These are phyloP conservation scores for Parambassis ranga DNA, from an alignment of 2,797 vertebrate genomes.

Conservation along the genomic window DNA sequence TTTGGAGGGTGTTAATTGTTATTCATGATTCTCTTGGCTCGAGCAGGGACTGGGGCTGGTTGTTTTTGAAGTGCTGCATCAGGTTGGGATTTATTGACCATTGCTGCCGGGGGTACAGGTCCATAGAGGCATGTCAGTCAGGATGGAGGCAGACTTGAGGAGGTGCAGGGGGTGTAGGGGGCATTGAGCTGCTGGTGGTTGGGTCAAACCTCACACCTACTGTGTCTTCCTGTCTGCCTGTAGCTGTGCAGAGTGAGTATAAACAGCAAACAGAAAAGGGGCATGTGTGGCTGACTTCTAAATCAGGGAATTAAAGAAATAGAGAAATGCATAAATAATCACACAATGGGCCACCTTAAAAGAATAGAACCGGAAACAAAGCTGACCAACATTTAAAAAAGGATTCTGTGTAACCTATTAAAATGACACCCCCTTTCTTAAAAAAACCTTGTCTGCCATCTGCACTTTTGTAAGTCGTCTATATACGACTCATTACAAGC, in stretches of 20 bases:
- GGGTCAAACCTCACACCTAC: slow-evolving; percentile 30
- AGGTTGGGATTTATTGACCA: slow-evolving; percentile 66
- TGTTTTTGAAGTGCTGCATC: slow-evolving; percentile 69
- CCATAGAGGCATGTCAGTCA: slow-evolving; percentile 48
- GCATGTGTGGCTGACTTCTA: slow-evolving; percentile 1
- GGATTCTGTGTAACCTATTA: not conserved
- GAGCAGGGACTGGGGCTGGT: slow-evolving; percentile 27
- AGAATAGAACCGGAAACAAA: not conserved
- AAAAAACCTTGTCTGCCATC: not conserved
- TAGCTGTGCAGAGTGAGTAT: slow-evolving; percentile 26
- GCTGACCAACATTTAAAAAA: not conserved
- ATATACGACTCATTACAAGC: not conserved
- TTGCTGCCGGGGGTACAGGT: slow-evolving; percentile 59
- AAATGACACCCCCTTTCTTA: not conserved
- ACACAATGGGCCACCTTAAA: not conserved
- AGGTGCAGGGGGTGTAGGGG: not conserved
- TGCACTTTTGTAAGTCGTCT: slow-evolving; percentile 2
- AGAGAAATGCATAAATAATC: not conserved
- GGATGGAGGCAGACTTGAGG: slow-evolving; percentile 22
- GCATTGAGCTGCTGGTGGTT: slow-evolving; percentile 5
- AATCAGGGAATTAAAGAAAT: too few relatives aligned
- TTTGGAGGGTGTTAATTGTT: slow-evolving; percentile 71
- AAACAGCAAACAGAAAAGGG: slow-evolving; percentile 22
- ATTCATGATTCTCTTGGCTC: slow-evolving; percentile 70
- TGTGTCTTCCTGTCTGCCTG: slow-evolving; percentile 18